Evolutionary conservation across 1,140 invertebrate genomes (phyloP), one percentile per base, ranked within the genome.

Genomic region (Calliphora vicina): DNA sequence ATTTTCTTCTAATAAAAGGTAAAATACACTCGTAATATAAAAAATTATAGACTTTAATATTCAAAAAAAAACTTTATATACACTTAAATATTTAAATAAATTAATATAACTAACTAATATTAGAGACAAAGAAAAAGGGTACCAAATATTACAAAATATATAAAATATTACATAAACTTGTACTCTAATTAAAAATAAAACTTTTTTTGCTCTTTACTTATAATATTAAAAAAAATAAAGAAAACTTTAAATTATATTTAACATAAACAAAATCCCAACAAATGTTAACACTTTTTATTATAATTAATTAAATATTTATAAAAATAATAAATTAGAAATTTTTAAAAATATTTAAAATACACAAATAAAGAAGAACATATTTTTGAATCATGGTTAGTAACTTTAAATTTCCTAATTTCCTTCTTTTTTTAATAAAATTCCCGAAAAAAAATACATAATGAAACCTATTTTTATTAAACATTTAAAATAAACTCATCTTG

Each of bases 231-330:
- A n/a, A n/a, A n/a, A n/a, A n/a, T n/a, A n/a, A n/a, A n/a, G 5
- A 35, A 42, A 25, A 76, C 17, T 42, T 42, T 42, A 17, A 42
- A 42, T n/a, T 29, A 26, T 74, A 42, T n/a, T 74, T 74, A 74
- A 9, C 25, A 74, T 6, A 35, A 73, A 27, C 6, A 61, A 20
- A 61, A 35, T 35, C 35, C 35, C 35, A 29, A 74, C 72, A 74
- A 74, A 78, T 45, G 74, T 78, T 78, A 78, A 78, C 72, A 74
- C 74, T 78, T 78, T 78, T 78, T 78, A 78, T 76, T 76, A 78
- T 74, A 17, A 50, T 50, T 50, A 50, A 12, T 50, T 50, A 50
- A 50, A n/a, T n/a, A n/a, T n/a, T n/a, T n/a, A 50, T 50, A 72
- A 13, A 26, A 27, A 72, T 13, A 26, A 13, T 10, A 50, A 35